Conservation (phyloP, 1,140 invertebrate species). For the Apis laboriosa region DNA sequence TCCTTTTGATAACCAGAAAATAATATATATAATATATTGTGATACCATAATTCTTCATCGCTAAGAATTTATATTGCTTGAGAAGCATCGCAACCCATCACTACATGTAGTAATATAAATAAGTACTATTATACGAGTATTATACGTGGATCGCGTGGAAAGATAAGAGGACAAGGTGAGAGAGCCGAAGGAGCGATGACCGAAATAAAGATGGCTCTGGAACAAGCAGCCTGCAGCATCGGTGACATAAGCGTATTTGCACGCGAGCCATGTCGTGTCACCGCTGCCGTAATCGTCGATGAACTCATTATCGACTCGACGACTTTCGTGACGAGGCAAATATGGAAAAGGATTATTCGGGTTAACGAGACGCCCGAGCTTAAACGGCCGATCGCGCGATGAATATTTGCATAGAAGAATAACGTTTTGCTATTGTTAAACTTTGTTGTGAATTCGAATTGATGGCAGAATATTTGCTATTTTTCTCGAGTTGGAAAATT, state of each 20-base stretch:
- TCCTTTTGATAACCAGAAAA: too few relatives aligned
- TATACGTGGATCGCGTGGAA: not conserved
- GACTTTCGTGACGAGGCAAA: constrained; percentile 22
- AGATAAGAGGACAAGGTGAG: not conserved
- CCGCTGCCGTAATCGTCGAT: constrained; percentile 36
- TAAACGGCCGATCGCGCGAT: not conserved
- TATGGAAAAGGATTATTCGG: constrained; percentile 10
- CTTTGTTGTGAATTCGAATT: too few relatives aligned
- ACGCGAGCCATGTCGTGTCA: constrained; percentile 21
- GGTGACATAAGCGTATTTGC: constrained; percentile 53
- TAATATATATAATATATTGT: too few relatives aligned
- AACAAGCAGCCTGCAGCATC: not conserved
- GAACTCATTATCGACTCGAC: constrained; percentile 21
- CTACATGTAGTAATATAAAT: too few relatives aligned
- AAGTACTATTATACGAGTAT: not conserved
- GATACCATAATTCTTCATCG: too few relatives aligned
- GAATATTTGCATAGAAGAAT: not conserved
- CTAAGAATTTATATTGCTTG: too few relatives aligned
- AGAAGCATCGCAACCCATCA: not conserved
- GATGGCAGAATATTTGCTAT: too few relatives aligned
- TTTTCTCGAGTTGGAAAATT: too few relatives aligned
- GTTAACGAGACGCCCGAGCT: constrained; percentile 12
- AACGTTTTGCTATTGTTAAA: too few relatives aligned
- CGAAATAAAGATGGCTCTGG: constrained; percentile 41
- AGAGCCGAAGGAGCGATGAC: constrained; percentile 21